phyloP scores from a whole-genome alignment of 2,888 invertebrate species.

The Pseudococcus viburni region DNA sequence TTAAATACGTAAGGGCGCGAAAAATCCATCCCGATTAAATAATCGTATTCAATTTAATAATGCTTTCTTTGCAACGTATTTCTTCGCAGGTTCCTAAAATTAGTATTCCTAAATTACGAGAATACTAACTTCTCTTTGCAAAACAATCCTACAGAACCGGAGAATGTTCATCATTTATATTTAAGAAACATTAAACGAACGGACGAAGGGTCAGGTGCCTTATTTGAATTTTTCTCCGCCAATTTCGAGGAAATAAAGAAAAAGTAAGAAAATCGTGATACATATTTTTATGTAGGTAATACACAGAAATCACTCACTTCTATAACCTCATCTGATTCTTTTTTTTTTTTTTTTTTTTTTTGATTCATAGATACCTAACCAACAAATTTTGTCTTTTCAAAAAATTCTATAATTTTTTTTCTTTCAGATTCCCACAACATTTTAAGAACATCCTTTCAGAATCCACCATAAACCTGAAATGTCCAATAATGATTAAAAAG shows the following conservation, averaged over 20 bases:
- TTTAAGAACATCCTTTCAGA: neutral
- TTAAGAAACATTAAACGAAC: neutral
- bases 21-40: neutral
- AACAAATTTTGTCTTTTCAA: neutral
- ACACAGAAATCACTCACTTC: too few species aligned
- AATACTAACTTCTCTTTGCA: neutral
- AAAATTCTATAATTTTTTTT: neutral
- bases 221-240: slow-evolving; percentile 32
- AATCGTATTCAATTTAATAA: neutral
- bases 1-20: neutral
- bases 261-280: neutral
- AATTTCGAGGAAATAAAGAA: slow-evolving; percentile 24
- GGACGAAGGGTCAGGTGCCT: slow-evolving; percentile 12
- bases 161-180: too few species aligned
- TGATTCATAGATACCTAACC: neutral
- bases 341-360: too few species aligned
- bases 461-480: slow-evolving; percentile 10
- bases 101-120: slow-evolving; percentile 21
- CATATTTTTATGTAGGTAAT: too few species aligned
- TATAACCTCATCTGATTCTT: too few species aligned
- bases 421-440: neutral
- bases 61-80: too few species aligned
- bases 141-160: neutral
- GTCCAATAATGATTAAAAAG: neutral
- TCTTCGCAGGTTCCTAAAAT: slow-evolving; percentile 5